Base-by-base conservation (phyloP, 2,888 invertebrate species). In the Agrotis exclamationis region DNA sequence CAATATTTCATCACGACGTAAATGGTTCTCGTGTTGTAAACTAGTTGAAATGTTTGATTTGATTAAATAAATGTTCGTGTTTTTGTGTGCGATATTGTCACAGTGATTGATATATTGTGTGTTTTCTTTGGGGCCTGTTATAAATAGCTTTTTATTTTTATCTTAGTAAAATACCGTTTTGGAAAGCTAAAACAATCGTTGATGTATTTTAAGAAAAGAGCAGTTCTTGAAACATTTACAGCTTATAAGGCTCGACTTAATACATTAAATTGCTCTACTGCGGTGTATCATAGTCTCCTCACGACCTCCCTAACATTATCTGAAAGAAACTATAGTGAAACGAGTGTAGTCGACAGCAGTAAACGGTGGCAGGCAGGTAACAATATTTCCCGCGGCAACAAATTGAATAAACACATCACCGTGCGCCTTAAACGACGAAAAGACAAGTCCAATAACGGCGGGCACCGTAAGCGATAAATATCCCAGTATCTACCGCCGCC, bases 351-450 rank as follows among this genome's bases (percentile, higher is more conserved):
- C 80, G 76, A 85, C 83, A 85, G 84, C 89, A 90, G 91, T 91
- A 91, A 93, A 90, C 88, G 89, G 67, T 65, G 72, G 85, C 86
- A 87, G 89, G 89, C 89, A 93, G 91, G 93, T 94, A 95, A 95
- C 94, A 92, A 92, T 92, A 94, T 95, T 95, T 93, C 90, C 89
- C 87, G 87, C 89, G 91, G 87, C 89, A 92, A 90, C 93, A 95
- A 96, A 96, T 95, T 95, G 94, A 95, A 96, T 96, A 94, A 95
- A 94, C 95, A 95, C 95, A 94, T 95, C 94, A 94, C 87, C 90
- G 90, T 90, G 88, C 89, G 89, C 92, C 93, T 94, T 94, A 94
- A 94, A 94, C 94, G 94, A 89, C 90, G 92, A 93, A 93, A 94
- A 95, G 94, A 94, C 95, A 94, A 93, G 91, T 92, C 93, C 94